Base-by-base conservation (phyloP, 2,113 vertebrate genomes). In the Megaceryle torquata region DNA sequence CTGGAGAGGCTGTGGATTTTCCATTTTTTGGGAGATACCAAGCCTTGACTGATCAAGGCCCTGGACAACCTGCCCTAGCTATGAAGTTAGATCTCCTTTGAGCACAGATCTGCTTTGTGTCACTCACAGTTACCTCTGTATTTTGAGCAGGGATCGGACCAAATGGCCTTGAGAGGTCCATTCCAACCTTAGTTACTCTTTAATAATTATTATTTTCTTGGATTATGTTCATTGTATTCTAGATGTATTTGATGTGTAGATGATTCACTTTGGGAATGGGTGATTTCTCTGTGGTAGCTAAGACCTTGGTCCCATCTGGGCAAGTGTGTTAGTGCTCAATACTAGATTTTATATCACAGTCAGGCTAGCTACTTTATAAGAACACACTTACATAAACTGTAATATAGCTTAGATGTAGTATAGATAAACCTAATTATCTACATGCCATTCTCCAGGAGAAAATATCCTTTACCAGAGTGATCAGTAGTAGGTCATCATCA, bases 381-480 rank as follows among this genome's bases (percentile, higher is more conserved):
- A 86, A 13, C 29, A 26, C 5, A 37, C 18, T 6, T 46, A 21
- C 5, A 1, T 33, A 18, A 6, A 9, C 0, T 1, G 10, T 63
- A 41, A 31, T 15, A 5, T 2, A 54, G 43, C 7, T 4, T 46
- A 37, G 16, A 31, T 59, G 15, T 44, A 63, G 22, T 39, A 24
- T 48, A 86, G 75, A 29, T 13, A 35, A 1, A 39, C 4, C 21
- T 54, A 60, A 44, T 8, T 56, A 29, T 21, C 35, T 82, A 46
- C 14, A 13, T 70, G 21, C 50, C 7, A 33, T 22, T 63, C 26
- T 77, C 5, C 63, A 70, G 50, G 21, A 69, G 29, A 39, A 80
- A 71, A 35, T 25, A 31, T 17, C 16, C 14, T 95, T 77, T 76
- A 72, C 8, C 25, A 77, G 51, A 70, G 18, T 39, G 57, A 4